These are phyloP conservation scores for Lasioglossum albipes DNA, from an alignment of 1,140 invertebrate species.

Conservation along the genomic window DNA sequence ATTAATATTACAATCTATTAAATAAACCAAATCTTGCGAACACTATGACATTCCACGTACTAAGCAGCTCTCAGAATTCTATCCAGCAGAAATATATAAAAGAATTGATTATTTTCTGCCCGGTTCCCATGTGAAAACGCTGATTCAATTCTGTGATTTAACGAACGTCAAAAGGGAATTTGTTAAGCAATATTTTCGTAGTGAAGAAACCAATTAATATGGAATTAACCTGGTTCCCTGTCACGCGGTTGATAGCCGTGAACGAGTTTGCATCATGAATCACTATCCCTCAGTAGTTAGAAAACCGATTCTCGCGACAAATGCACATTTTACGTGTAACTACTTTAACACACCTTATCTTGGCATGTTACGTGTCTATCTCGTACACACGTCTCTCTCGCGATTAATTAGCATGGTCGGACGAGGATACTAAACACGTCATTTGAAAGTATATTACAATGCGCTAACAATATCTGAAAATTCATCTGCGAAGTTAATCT, in stretches of 20 bases:
- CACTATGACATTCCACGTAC: too few species aligned
- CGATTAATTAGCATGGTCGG: background rate
- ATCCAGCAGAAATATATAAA: too few species aligned
- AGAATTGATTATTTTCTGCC: too few species aligned
- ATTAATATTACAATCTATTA: too few species aligned
- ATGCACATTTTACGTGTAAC: background rate
- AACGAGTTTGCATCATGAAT: background rate
- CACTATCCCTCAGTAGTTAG: background rate
- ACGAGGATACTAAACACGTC: background rate
- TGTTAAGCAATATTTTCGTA: too few species aligned
- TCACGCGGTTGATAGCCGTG: background rate
- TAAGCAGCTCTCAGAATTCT: too few species aligned
- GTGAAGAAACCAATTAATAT: background rate
- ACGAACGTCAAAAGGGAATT: too few species aligned
- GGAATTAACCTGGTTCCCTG: background rate
- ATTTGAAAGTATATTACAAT: background rate
- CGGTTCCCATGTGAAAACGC: too few species aligned
- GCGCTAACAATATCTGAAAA: background rate
- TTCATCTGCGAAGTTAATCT: background rate
- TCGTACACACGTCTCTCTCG: background rate
- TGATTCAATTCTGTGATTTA: too few species aligned
- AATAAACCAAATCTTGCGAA: too few species aligned
- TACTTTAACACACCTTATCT: slow-evolving; percentile 10
- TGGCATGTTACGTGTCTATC: slow-evolving; percentile 1
- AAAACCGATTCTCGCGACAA: slow-evolving; percentile 3